A percentile compares a stretch with the other conserved stretches of the same genome.
These are phyloP conservation scores for Aphaenogaster floridana DNA, from an alignment of 1,140 invertebrate species.

Conservation along the genomic window DNA sequence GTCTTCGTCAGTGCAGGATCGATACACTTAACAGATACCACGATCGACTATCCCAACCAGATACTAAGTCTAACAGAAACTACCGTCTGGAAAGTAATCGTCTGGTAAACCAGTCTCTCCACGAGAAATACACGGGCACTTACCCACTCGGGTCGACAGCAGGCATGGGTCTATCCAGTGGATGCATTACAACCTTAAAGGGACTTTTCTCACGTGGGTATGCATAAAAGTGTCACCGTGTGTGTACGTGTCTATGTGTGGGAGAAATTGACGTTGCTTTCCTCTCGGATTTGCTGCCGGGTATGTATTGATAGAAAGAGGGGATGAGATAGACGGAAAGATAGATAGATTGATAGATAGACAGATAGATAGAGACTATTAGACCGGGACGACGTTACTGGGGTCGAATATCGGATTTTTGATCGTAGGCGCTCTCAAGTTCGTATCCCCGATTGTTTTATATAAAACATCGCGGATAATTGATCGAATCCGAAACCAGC, in stretches of 20 bases:
- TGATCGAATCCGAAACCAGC: slow-evolving; percentile 50
- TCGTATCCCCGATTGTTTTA: slow-evolving; percentile 8
- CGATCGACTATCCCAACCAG: slow-evolving; percentile 41
- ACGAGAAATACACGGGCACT: slow-evolving; percentile 81
- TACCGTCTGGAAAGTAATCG: slow-evolving; percentile 70
- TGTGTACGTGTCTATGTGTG: slow-evolving; percentile 4
- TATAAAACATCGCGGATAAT: slow-evolving; percentile 32
- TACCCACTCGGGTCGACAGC: slow-evolving; percentile 85
- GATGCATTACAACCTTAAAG: slow-evolving; percentile 77
- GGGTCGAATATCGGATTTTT: slow-evolving; percentile 12
- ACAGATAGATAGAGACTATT: slow-evolving; percentile 7
- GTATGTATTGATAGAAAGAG: slow-evolving; percentile 42
- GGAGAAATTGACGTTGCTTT: slow-evolving; percentile 54
- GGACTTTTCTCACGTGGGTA: slow-evolving; percentile 57
- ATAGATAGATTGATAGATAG: slow-evolving; percentile 39
- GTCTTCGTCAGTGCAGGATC: slow-evolving; percentile 59
- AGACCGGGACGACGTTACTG: slow-evolving; percentile 19
- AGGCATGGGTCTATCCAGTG: slow-evolving; percentile 84
- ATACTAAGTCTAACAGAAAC: slow-evolving; percentile 66
- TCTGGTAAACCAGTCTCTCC: slow-evolving; percentile 58
- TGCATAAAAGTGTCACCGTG: slow-evolving; percentile 27
- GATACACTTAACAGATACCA: slow-evolving; percentile 57
- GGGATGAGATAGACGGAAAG: slow-evolving; percentile 17
- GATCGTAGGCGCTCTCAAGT: slow-evolving; percentile 25
- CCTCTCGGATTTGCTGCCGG: slow-evolving; percentile 43